Conservation (phyloP, 2,113 vertebrate species). For the Oreotrochilus melanogaster region DNA sequence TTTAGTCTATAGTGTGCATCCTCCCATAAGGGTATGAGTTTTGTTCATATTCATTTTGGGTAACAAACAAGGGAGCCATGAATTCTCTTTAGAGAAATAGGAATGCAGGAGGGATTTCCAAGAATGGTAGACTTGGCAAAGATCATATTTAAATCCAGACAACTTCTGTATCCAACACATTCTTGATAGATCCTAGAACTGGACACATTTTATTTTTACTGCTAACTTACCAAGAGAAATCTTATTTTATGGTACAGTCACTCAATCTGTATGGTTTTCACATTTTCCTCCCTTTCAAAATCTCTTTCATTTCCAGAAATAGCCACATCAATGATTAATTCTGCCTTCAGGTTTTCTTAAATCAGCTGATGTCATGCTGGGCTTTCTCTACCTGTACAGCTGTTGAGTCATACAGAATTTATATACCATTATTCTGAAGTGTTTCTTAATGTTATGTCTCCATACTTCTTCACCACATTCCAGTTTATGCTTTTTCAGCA, state of each 20-base stretch:
- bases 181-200: slow-evolving; percentile 19
- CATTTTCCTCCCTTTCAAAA: slow-evolving; percentile 38
- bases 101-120: slow-evolving; percentile 57
- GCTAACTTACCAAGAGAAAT: slow-evolving; percentile 27
- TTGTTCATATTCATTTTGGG: slow-evolving; percentile 8
- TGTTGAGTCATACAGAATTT: slow-evolving; percentile 61
- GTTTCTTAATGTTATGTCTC: background rate
- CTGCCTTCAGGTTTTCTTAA: slow-evolving; percentile 65
- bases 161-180: slow-evolving; percentile 34
- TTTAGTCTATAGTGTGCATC: background rate
- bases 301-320: slow-evolving; percentile 70
- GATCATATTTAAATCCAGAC: slow-evolving; percentile 42
- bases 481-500: background rate
- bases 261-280: slow-evolving; percentile 43
- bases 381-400: slow-evolving; percentile 62
- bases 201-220: slow-evolving; percentile 41
- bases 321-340: slow-evolving; percentile 72
- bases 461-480: background rate
- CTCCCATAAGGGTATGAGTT: background rate
- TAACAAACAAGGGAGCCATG: slow-evolving; percentile 16
- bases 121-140: slow-evolving; percentile 57
- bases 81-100: slow-evolving; percentile 17
- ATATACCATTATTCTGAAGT: background rate
- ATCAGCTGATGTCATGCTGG: slow-evolving; percentile 24
- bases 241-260: slow-evolving; percentile 50